Base-by-base conservation (phyloP, 2,797 vertebrate species). In the Acanthopagrus latus region DNA sequence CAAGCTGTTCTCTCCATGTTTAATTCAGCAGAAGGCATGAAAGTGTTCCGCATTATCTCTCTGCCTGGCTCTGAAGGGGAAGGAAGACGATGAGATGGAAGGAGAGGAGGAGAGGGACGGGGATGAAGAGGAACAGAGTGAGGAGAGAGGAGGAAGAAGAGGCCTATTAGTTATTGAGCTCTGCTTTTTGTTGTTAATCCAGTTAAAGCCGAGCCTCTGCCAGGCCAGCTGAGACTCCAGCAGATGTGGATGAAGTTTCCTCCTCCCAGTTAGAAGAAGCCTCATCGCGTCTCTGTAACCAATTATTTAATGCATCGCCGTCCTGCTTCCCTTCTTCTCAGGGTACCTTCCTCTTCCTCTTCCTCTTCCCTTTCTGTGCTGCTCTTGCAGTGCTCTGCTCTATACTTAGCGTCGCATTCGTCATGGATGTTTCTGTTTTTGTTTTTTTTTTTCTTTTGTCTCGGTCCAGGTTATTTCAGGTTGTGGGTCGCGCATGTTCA, bases 11-110 rank as follows among this genome's bases (percentile, higher is more conserved):
- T 46, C 82, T 58, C 78, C 73, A 94, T 94, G 88, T 94, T 95
- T 94, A 93, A 94, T 95, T 94, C 92, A 94, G 92, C 72, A 89
- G 86, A 86, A 85, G 85, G 83, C 88, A 89, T 91, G 88, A 88
- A 91, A 94, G 88, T 86, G 90, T 83, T 83, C 74, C 21, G 81
- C 83, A 83, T 93, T 91, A 90, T 92, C 88, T 87, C 76, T 21
- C 56, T 7, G 58, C 85, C 76, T 76, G 48, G 46, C 78, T 84
- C 74, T 67, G 76, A 74, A 63, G 72, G 70, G 73, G 82, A 57
- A 78, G 57, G 74, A 71, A 54, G 86, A 86, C 2, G 2, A 63
- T 9, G 6, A 58, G 74, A 69, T 55, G 7, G 75, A 64, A 52
- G 12, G 38, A 23, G 58, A 38, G 48, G 27, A 21, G 9, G 58